Evolutionary conservation across 2,888 invertebrate genomes (phyloP).

Genomic region (Carpatolechia fugitivella): DNA sequence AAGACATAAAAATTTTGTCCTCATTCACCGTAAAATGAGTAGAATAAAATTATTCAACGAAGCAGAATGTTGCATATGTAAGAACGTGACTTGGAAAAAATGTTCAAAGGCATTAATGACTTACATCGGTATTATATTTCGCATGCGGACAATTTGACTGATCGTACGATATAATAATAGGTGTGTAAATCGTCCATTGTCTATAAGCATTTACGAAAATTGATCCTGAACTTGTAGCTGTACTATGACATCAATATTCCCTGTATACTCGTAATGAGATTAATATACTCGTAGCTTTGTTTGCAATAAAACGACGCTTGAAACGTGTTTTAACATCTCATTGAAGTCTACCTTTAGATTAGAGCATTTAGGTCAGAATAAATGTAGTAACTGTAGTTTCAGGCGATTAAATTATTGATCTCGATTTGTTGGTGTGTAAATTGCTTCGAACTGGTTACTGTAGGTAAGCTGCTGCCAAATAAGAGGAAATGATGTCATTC

Average conservation of each 20-base stretch:
- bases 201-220: slow-evolving; percentile 43
- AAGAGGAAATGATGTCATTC: slow-evolving; percentile 61
- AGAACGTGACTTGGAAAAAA: slow-evolving; percentile 33
- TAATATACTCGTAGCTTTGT: slow-evolving; percentile 34
- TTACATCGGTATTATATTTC: slow-evolving; percentile 32
- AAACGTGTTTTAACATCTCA: slow-evolving; percentile 21
- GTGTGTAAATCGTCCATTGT: slow-evolving; percentile 50
- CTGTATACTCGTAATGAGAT: slow-evolving; percentile 32
- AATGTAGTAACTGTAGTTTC: slow-evolving; percentile 62
- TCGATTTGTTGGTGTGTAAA: slow-evolving; percentile 43
- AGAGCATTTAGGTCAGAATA: slow-evolving; percentile 53
- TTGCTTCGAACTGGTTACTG: slow-evolving; percentile 38
- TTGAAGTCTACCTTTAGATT: slow-evolving; percentile 24
- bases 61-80: slow-evolving; percentile 28
- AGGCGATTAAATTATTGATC: slow-evolving; percentile 47
- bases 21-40: neutral
- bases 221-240: slow-evolving; percentile 40
- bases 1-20: neutral
- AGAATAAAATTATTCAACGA: slow-evolving; percentile 11
- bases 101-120: slow-evolving; percentile 24
- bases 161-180: slow-evolving; percentile 33
- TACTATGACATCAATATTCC: slow-evolving; percentile 47
- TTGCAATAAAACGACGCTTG: slow-evolving; percentile 34
- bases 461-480: slow-evolving; percentile 37
- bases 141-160: slow-evolving; percentile 37